Conservation (phyloP, 2,888 invertebrate species). For the Bursaphelenchus okinawaensis region DNA sequence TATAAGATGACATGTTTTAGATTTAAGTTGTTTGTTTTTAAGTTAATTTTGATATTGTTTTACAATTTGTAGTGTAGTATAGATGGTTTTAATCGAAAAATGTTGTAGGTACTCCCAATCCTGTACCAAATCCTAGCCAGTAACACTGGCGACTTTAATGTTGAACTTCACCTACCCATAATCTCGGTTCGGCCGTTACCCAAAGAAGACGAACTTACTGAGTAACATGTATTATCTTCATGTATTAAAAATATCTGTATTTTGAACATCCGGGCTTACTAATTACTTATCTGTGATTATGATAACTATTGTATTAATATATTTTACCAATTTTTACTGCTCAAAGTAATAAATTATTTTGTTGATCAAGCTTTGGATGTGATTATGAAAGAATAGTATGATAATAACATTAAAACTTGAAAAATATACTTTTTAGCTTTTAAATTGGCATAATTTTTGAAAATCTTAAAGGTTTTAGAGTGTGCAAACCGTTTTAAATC, state of each 20-base stretch:
- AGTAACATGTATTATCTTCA: not conserved
- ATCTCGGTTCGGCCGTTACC: slow-evolving; percentile 36
- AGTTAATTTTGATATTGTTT: not conserved
- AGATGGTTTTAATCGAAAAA: no score
- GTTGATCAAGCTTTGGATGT: no score
- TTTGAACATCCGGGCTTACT: not conserved
- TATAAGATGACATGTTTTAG: not conserved
- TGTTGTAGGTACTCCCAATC: slow-evolving; percentile 45
- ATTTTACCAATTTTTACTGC: not conserved
- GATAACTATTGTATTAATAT: not conserved
- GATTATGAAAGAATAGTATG: no score
- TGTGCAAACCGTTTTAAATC: no score
- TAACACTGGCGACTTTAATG: slow-evolving; percentile 40
- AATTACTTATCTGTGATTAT: not conserved
- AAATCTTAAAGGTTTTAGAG: no score
- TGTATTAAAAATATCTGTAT: not conserved
- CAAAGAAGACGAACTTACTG: slow-evolving; percentile 10
- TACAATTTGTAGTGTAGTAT: no score
- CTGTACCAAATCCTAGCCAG: slow-evolving; percentile 38
- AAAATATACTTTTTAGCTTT: no score
- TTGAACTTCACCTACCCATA: slow-evolving; percentile 46
- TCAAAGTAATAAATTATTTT: no score
- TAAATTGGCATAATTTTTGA: no score
- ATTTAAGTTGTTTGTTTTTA: no score
- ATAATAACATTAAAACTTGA: no score